A percentile compares a stretch with the other conserved stretches of the same genome.
Conservation (phyloP, 2,888 invertebrate species). For the Macrophya alboannulata region DNA sequence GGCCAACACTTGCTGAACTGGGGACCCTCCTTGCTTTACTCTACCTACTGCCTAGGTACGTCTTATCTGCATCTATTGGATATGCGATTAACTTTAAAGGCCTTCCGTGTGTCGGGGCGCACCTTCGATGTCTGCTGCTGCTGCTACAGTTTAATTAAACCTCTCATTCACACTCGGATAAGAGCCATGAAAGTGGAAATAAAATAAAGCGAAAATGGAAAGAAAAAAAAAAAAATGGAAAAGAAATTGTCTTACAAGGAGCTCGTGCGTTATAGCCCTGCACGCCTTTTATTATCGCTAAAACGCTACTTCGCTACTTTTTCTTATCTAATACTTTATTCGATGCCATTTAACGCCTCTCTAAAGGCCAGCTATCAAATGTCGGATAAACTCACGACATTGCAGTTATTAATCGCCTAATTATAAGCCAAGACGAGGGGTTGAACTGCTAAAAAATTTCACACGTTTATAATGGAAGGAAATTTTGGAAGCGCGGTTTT, state of each 20-base stretch:
- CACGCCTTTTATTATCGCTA: neutral
- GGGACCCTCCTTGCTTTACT: neutral
- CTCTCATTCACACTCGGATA: neutral
- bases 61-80: conserved; percentile 45
- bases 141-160: conserved; percentile 40
- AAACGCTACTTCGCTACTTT: neutral
- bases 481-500: neutral
- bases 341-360: neutral
- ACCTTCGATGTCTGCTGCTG: neutral
- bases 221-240: neutral
- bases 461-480: neutral
- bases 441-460: neutral
- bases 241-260: neutral
- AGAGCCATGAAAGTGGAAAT: neutral
- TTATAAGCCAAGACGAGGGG: neutral
- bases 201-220: neutral
- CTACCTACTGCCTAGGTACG: neutral
- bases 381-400: neutral
- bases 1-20: neutral
- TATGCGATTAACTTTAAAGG: conserved; percentile 36
- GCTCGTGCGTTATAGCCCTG: neutral
- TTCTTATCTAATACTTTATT: neutral
- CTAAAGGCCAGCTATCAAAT: neutral
- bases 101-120: conserved; percentile 20
- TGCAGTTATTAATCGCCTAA: neutral